Evolutionary conservation across 2,888 invertebrate genomes (phyloP).

Genomic region (Agriopis marginaria): DNA sequence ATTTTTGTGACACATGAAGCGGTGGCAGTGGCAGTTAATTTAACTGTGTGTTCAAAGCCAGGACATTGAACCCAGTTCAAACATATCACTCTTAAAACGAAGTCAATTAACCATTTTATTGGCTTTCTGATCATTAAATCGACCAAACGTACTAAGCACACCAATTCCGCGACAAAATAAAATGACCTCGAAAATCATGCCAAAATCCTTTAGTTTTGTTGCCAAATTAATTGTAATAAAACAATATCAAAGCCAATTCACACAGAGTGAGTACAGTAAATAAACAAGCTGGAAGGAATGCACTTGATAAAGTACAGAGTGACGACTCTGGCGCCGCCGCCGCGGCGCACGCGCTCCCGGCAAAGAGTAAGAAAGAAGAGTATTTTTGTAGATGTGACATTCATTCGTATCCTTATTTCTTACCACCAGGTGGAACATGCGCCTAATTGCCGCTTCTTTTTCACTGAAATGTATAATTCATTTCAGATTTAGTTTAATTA

Average conservation of each 20-base stretch:
- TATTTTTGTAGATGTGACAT: constrained; percentile 41
- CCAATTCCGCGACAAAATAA: neutral
- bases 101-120: neutral
- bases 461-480: too few relatives aligned
- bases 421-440: too few relatives aligned
- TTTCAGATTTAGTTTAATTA: too few relatives aligned
- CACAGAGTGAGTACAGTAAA: constrained; percentile 39
- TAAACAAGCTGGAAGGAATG: constrained; percentile 42
- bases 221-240: constrained; percentile 32
- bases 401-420: neutral
- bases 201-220: constrained; percentile 8
- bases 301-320: constrained; percentile 42
- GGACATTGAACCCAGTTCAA: neutral
- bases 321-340: constrained; percentile 28
- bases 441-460: too few relatives aligned
- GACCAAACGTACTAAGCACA: neutral
- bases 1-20: too few relatives aligned
- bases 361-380: constrained; percentile 29
- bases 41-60: neutral
- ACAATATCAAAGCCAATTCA: constrained; percentile 39
- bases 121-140: neutral
- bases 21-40: too few relatives aligned
- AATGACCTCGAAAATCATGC: neutral
- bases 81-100: neutral
- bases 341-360: constrained; percentile 39